phyloP scores from a whole-genome alignment of 1,140 invertebrate species.

The Coenobita brevimanus region DNA sequence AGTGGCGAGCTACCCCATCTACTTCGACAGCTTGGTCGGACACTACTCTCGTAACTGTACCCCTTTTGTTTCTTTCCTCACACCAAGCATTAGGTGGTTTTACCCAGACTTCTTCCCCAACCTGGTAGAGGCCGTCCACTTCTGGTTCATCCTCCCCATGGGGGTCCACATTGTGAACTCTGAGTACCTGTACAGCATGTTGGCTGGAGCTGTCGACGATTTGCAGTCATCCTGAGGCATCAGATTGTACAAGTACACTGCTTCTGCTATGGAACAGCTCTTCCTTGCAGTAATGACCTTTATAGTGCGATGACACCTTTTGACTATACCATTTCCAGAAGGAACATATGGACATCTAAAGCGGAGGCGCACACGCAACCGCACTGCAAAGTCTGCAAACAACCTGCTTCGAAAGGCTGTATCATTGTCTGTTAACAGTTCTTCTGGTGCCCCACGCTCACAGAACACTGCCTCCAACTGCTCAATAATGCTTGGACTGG shows the following conservation, averaged over 20 bases:
- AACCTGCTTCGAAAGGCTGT: background rate
- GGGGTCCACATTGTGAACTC: background rate
- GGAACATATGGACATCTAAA: background rate
- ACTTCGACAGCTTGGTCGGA: too few relatives aligned
- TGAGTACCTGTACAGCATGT: background rate
- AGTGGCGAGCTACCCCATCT: too few relatives aligned
- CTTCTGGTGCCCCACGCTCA: background rate
- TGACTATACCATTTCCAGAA: background rate
- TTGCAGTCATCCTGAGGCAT: background rate
- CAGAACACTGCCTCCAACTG: background rate
- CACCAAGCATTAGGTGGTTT: too few relatives aligned
- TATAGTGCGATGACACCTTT: background rate
- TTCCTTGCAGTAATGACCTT: background rate
- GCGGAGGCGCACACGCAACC: background rate
- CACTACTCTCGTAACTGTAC: too few relatives aligned
- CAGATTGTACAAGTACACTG: background rate
- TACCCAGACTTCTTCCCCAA: background rate
- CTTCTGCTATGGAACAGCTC: background rate
- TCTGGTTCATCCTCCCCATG: background rate
- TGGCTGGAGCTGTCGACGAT: background rate
- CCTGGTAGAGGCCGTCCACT: background rate
- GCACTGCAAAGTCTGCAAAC: background rate
- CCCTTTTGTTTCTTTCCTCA: too few relatives aligned
- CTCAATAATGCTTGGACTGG: background rate
- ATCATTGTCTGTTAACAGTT: background rate